Evolutionary conservation across 2,797 vertebrate genomes (phyloP).

Genomic region (Echiichthys vipera): DNA sequence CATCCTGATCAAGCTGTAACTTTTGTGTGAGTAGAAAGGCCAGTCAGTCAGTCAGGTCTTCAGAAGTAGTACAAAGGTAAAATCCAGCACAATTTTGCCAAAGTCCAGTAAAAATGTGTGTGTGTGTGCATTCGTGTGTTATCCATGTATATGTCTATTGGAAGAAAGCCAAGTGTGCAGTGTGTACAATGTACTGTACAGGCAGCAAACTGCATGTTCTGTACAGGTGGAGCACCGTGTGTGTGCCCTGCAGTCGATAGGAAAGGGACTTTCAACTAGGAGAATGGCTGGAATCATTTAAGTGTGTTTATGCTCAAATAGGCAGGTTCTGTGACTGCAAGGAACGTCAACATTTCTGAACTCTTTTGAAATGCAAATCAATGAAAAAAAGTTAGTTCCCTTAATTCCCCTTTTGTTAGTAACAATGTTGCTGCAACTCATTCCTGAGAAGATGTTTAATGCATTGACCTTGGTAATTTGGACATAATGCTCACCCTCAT

Average conservation of each 20-base stretch:
- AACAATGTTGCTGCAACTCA: background rate
- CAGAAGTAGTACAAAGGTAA: slow-evolving; percentile 85
- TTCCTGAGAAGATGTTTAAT: background rate
- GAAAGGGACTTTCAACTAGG: background rate
- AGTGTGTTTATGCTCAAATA: background rate
- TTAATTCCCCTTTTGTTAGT: background rate
- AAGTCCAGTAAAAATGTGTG: slow-evolving; percentile 77
- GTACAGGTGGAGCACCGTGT: background rate
- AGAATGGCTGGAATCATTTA: background rate
- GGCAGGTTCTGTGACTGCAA: background rate
- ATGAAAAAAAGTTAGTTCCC: background rate
- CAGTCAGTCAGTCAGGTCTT: slow-evolving; percentile 41
- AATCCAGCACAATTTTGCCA: slow-evolving; percentile 80
- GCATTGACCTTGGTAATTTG: background rate
- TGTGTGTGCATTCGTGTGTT: slow-evolving; percentile 1
- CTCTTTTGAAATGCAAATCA: background rate
- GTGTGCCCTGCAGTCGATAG: background rate
- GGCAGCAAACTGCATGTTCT: slow-evolving; percentile 1
- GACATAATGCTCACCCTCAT: background rate
- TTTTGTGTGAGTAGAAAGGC: background rate
- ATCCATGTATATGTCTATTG: slow-evolving; percentile 21
- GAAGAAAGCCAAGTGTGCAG: slow-evolving; percentile 17
- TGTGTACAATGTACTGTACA: slow-evolving; percentile 11
- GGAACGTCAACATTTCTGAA: background rate
- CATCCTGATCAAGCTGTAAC: background rate